Base-by-base conservation (phyloP, 64 coral and sea anemone genomes). In the Dendrophyllia cribrosa region DNA sequence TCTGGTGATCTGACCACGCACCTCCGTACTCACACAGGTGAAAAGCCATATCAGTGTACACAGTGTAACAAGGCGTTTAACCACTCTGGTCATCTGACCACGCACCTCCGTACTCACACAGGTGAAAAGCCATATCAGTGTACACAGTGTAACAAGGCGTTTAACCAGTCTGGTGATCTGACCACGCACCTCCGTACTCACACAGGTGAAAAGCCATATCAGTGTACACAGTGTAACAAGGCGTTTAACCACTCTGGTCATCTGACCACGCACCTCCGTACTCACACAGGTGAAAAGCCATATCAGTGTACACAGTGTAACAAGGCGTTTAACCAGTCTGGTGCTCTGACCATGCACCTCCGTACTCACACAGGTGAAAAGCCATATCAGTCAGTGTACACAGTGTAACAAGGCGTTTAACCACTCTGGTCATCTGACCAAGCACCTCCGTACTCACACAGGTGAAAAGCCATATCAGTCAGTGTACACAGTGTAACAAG, bases 141-240 rank as follows among this genome's bases (percentile, higher is more conserved):
- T 53, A 89, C 70, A 4, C 58, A 89, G 45, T 89, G 87, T 67
- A 74, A 78, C 21, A 89, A 89, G 45, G 87, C 60, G 24, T 89
- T 89, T 59, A 66, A 46, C 4, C 7, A 65, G 2, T 63, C 58
- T 34, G 12, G 64, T 43, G 9, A 70, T 72, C 66, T 87, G 51
- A 87, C 61, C 9, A 66, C 8, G 52, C 85, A 87, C 51, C 53
- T 87, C 52, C 59, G 59, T 8, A 62, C 34, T 21, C 85, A 87
- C 17, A 87, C 65, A 43, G 85, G 85, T 16, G 66, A 87, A 58
- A 17, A 66, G 13, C 86, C 86, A 61, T 88, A 67, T 47, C 55
- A 61, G 4, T 88, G 86, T 51, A 88, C 86, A 51, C 70, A 74
- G 17, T 88, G 86, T 53, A 72, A 72, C 59, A 88, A 88, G 73